Conservation (phyloP, 1,140 invertebrate genomes). For the Battus philenor region DNA sequence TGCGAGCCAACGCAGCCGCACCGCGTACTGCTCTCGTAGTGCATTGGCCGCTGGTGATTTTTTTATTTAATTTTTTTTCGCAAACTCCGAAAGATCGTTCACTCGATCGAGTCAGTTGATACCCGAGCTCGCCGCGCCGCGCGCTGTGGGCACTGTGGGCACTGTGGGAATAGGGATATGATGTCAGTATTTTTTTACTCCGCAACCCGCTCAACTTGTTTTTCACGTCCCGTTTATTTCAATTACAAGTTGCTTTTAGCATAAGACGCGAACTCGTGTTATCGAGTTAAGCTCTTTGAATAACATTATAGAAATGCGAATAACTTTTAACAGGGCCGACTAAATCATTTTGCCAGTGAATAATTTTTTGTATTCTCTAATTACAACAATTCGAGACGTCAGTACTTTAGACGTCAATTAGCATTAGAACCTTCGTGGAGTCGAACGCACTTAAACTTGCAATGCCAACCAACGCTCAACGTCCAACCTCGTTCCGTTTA, state of each 20-base stretch:
- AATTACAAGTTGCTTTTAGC: constrained; percentile 31
- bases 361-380: not conserved
- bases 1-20: constrained; percentile 56
- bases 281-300: not conserved
- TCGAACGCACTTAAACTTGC: constrained; percentile 16
- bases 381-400: not conserved
- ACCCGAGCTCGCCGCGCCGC: constrained; percentile 21
- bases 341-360: no score
- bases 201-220: constrained; percentile 28
- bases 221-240: constrained; percentile 38
- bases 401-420: constrained; percentile 8
- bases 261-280: constrained; percentile 5
- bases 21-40: constrained; percentile 48
- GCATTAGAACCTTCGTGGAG: constrained; percentile 10
- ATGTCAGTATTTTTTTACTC: constrained; percentile 49
- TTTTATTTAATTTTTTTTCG: constrained; percentile 43
- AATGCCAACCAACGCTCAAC: constrained; percentile 34
- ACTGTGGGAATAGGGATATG: constrained; percentile 59
- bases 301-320: no score
- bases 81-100: constrained; percentile 56
- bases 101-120: constrained; percentile 43
- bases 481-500: constrained; percentile 42
- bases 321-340: no score
- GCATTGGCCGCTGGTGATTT: constrained; percentile 60
- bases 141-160: constrained; percentile 52